phyloP scores from a whole-genome alignment of 2,888 invertebrate species.

The Drosophila differens region DNA sequence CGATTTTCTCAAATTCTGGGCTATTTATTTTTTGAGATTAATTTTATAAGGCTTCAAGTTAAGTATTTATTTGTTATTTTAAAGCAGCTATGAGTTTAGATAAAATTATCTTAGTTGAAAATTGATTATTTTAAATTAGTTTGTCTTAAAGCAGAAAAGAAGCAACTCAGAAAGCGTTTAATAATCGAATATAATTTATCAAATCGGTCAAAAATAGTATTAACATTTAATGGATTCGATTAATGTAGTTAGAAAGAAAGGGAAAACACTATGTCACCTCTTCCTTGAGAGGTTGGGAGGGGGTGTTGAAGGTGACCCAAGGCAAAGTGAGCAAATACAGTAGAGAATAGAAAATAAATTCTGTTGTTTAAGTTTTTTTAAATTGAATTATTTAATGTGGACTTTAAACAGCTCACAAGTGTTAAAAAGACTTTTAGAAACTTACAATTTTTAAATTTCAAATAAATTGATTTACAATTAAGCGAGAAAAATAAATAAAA shows the following conservation, averaged over 20 bases:
- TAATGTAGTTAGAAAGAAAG: not conserved
- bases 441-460: not conserved
- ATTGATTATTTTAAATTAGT: not conserved
- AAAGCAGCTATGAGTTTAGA: not conserved
- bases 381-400: not conserved
- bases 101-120: not conserved
- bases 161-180: not conserved
- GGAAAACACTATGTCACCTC: too few species aligned
- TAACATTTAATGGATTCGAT: not conserved
- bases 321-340: not conserved
- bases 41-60: not conserved
- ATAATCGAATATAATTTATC: not conserved
- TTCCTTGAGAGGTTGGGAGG: too few species aligned
- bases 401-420: not conserved
- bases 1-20: not conserved
- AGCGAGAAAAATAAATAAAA: not conserved
- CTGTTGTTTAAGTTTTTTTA: not conserved
- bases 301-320: too few species aligned
- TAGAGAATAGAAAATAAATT: not conserved
- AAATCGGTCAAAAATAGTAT: not conserved
- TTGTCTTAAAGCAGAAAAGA: not conserved
- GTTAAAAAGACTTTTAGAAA: not conserved
- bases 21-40: not conserved
- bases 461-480: not conserved
- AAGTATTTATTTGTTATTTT: not conserved